phyloP scores from a whole-genome alignment of 1,140 invertebrate species.

The Teleopsis dalmanni region DNA sequence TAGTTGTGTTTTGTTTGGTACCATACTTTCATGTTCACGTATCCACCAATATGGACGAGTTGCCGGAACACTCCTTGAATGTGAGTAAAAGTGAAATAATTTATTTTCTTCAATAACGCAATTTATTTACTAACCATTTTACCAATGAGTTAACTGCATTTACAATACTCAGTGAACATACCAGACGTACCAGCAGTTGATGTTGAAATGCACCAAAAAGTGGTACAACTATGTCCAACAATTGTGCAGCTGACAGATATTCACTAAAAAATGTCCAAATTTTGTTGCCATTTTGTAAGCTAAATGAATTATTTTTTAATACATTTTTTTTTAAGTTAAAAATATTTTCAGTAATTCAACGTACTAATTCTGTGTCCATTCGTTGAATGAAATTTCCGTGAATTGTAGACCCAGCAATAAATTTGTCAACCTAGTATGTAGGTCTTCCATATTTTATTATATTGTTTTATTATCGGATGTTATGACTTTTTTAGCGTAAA shows the following conservation, averaged over 20 bases:
- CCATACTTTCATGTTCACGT: slow-evolving; percentile 20
- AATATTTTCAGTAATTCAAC: too few relatives aligned
- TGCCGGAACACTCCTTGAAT: slow-evolving; percentile 26
- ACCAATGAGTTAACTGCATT: slow-evolving; percentile 24
- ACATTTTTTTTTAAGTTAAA: too few relatives aligned
- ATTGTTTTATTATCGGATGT: too few relatives aligned
- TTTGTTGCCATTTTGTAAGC: too few relatives aligned
- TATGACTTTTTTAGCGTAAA: too few relatives aligned
- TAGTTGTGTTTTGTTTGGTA: slow-evolving; percentile 8
- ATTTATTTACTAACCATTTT: slow-evolving; percentile 25
- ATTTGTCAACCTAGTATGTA: too few relatives aligned
- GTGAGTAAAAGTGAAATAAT: not conserved
- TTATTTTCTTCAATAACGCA: not conserved
- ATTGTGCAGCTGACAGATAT: slow-evolving; percentile 17
- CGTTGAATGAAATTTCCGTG: too few relatives aligned
- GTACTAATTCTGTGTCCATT: too few relatives aligned
- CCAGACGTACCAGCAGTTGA: slow-evolving; percentile 20
- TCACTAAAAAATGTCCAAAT: too few relatives aligned
- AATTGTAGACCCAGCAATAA: too few relatives aligned
- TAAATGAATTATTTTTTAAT: too few relatives aligned
- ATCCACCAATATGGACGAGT: slow-evolving; percentile 31
- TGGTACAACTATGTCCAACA: slow-evolving; percentile 27
- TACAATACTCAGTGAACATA: slow-evolving; percentile 17
- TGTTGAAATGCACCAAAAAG: slow-evolving; percentile 24
- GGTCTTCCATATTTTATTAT: too few relatives aligned